phyloP scores from a whole-genome alignment of 2,113 vertebrate genomes.

The Motacilla tschutschensis region DNA sequence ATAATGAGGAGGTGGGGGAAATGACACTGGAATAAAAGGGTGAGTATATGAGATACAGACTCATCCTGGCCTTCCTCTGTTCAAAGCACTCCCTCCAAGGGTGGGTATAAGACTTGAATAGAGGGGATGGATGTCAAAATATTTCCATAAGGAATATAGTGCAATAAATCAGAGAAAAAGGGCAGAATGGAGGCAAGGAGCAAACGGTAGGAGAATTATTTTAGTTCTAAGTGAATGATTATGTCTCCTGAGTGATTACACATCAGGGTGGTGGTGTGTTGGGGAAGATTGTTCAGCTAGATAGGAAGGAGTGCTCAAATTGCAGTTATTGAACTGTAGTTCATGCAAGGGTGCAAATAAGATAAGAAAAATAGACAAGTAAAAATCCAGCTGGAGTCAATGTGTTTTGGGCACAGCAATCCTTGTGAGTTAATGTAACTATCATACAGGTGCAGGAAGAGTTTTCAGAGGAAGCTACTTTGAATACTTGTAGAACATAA shows the following conservation, averaged over 20 bases:
- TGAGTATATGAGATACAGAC: constrained; percentile 33
- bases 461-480: not conserved
- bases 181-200: constrained; percentile 42
- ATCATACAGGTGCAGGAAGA: not conserved
- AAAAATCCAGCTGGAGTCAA: not conserved
- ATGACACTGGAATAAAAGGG: constrained; percentile 60
- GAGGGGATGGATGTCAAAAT: constrained; percentile 53
- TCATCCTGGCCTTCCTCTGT: constrained; percentile 34
- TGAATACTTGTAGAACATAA: not conserved
- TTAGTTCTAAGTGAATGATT: constrained; percentile 59
- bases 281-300: constrained; percentile 16
- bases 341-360: not conserved
- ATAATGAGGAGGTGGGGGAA: constrained; percentile 62
- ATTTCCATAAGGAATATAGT: constrained; percentile 51
- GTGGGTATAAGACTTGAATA: constrained; percentile 21
- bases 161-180: constrained; percentile 56
- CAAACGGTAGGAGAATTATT: constrained; percentile 30
- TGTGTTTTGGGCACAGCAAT: fast-evolving
- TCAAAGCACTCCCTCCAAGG: constrained; percentile 55
- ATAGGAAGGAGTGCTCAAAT: constrained; percentile 7
- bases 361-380: not conserved
- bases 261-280: not conserved
- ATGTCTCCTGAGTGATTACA: constrained; percentile 47
- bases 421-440: not conserved
- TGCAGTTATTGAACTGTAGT: not conserved